A percentile compares a stretch with the other conserved stretches of the same genome.
phyloP scores from a whole-genome alignment of 2,113 vertebrate genomes.

The Pagrus major region DNA sequence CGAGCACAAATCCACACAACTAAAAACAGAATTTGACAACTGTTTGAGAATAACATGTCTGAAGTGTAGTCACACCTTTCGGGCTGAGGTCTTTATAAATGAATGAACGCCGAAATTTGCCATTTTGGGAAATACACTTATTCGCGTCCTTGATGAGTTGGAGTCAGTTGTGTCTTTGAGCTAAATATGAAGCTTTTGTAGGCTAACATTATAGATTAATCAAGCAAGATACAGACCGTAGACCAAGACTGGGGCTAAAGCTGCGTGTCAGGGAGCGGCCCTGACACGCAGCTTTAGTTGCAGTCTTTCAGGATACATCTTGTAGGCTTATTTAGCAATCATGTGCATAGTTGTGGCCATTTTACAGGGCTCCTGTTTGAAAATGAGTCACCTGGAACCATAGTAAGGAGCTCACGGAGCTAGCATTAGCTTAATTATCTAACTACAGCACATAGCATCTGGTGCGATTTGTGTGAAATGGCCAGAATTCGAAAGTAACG shows the following conservation, averaged over 20 bases:
- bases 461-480: no score
- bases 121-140: neutral
- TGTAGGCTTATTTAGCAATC: no score
- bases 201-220: no score
- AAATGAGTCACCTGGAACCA: neutral
- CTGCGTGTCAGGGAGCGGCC: no score
- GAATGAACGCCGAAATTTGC: no score
- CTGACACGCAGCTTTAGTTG: no score
- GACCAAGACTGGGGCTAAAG: neutral
- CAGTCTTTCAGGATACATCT: no score
- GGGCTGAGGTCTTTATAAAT: no score
- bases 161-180: fast-evolving
- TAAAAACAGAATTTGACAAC: neutral
- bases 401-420: neutral
- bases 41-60: no score
- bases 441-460: neutral
- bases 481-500: no score
- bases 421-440: neutral
- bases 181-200: conserved; percentile 8
- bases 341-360: neutral
- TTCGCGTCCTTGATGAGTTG: neutral
- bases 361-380: neutral
- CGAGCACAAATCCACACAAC: neutral
- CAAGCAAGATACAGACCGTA: no score
- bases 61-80: no score